A percentile compares a stretch with the other conserved stretches of the same genome.
These are phyloP conservation scores for Drosophila arawakana DNA, from an alignment of 1,140 invertebrate genomes.

Conservation along the genomic window DNA sequence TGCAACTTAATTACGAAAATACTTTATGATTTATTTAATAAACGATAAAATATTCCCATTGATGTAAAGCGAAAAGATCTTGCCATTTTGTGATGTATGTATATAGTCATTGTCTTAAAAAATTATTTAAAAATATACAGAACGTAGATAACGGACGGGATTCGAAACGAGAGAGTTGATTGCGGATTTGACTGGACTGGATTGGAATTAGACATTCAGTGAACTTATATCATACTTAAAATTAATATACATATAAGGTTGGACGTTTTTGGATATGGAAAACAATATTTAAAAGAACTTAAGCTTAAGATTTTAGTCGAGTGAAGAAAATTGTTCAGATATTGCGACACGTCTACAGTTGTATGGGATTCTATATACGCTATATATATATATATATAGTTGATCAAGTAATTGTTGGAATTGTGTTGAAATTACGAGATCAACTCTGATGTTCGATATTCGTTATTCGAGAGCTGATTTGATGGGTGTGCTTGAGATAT, in stretches of 20 bases:
- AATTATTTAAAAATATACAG: conserved; percentile 73
- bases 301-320: conserved; percentile 25
- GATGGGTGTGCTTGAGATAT: conserved; percentile 30
- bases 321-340: conserved; percentile 18
- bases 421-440: no score
- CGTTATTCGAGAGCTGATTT: conserved; percentile 58
- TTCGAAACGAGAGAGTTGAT: conserved; percentile 15
- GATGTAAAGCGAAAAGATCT: conserved; percentile 42
- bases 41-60: conserved; percentile 69
- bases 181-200: conserved; percentile 12
- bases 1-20: conserved; percentile 57
- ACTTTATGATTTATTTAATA: conserved; percentile 79
- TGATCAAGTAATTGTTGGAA: conserved; percentile 32
- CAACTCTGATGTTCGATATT: no score
- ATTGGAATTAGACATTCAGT: conserved; percentile 18
- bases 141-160: conserved; percentile 48
- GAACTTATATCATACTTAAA: conserved; percentile 64
- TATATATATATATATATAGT: conserved; percentile 50
- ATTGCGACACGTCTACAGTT: conserved; percentile 44
- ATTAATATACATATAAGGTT: conserved; percentile 64
- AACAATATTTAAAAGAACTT: conserved; percentile 19
- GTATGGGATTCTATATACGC: conserved; percentile 42
- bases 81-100: conserved; percentile 31
- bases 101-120: conserved; percentile 31
- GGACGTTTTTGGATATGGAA: conserved; percentile 59